Evolutionary conservation across 2,113 vertebrate species (phyloP).

Genomic region (Siphamia tubifer): DNA sequence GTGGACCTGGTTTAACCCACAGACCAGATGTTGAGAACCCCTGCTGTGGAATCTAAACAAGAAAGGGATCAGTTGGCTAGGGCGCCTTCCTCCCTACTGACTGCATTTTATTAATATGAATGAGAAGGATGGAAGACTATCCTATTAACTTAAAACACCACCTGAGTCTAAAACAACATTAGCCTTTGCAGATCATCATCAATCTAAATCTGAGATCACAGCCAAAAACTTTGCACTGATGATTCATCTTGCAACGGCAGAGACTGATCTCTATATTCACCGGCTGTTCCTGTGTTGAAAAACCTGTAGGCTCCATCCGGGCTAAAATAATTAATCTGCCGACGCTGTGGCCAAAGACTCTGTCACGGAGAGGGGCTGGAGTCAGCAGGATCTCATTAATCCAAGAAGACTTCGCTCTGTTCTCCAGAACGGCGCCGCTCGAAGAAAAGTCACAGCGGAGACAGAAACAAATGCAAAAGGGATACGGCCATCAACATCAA

Average conservation of each 20-base stretch:
- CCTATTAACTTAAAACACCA: constrained; percentile 9
- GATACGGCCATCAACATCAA: neutral
- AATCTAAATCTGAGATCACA: neutral
- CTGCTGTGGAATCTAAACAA: neutral
- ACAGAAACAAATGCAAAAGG: neutral
- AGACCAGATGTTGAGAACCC: neutral
- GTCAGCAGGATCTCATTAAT: neutral
- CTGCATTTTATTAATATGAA: constrained; percentile 1
- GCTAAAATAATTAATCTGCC: constrained; percentile 16
- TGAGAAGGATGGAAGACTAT: neutral
- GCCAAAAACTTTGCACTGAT: neutral
- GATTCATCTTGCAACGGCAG: neutral
- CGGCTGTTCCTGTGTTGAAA: neutral
- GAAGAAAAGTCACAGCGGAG: neutral
- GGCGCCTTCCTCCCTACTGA: neutral
- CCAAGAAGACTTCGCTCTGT: neutral
- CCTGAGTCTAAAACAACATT: neutral
- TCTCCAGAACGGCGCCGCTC: neutral
- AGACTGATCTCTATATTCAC: neutral
- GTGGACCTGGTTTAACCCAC: too few species aligned
- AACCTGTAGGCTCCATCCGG: neutral
- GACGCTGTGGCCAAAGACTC: neutral
- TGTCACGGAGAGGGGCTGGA: neutral
- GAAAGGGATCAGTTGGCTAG: too few species aligned
- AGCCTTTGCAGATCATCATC: constrained; percentile 4